Percentiles rank a stretch among this genome's conserved stretches.
These are phyloP conservation scores for Typhlichthys subterraneus DNA, from an alignment of 2,797 vertebrate species.

Conservation along the genomic window DNA sequence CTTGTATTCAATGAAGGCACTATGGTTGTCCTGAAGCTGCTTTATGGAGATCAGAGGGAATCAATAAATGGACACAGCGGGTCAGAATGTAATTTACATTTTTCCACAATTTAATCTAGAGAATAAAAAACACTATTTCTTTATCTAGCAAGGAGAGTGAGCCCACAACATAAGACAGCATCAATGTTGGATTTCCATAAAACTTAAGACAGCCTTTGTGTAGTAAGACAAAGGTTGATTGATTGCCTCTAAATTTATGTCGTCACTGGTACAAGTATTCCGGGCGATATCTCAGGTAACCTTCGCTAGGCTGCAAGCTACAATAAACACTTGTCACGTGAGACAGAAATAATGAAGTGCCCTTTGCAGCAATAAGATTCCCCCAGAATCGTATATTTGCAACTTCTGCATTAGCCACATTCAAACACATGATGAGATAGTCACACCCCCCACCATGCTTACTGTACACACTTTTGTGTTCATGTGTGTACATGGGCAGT, in stretches of 20 bases:
- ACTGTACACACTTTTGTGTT: neutral
- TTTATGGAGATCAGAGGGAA: constrained; percentile 21
- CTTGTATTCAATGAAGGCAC: constrained; percentile 4
- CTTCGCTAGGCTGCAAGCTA: constrained; percentile 63
- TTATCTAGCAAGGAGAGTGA: constrained; percentile 46
- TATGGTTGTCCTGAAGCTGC: constrained; percentile 15
- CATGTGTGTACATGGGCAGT: neutral
- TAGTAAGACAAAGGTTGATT: constrained; percentile 78
- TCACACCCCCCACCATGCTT: constrained; percentile 5
- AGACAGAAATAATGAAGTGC: constrained; percentile 69
- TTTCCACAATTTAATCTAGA: constrained; percentile 7
- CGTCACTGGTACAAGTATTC: constrained; percentile 64
- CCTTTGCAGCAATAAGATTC: constrained; percentile 46
- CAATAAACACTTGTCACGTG: constrained; percentile 70
- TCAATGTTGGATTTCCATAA: constrained; percentile 74
- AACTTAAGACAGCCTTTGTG: constrained; percentile 73
- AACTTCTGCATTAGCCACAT: constrained; percentile 28
- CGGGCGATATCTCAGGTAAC: constrained; percentile 61
- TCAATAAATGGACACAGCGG: constrained; percentile 27
- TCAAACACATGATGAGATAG: constrained; percentile 14
- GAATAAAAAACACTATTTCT: constrained; percentile 45
- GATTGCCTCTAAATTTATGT: constrained; percentile 77
- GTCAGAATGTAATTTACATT: constrained; percentile 35
- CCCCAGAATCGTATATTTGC: constrained; percentile 44
- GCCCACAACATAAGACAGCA: constrained; percentile 50